phyloP scores from a whole-genome alignment of 2,797 vertebrate genomes.

The Pipistrellus pygmaeus region DNA sequence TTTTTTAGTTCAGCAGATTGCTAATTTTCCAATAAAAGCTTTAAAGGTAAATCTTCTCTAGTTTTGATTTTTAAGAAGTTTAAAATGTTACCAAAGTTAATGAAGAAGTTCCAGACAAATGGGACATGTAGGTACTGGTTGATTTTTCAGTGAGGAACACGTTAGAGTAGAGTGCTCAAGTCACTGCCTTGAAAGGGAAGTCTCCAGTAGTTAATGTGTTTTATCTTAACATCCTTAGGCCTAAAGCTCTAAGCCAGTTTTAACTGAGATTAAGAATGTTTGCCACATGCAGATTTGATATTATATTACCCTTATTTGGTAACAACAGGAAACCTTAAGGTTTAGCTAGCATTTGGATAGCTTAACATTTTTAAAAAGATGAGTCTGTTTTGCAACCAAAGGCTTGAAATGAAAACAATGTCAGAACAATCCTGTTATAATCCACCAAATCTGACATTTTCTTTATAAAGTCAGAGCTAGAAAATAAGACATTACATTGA shows the following conservation, averaged over 20 bases:
- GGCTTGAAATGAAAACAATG: conserved; percentile 25
- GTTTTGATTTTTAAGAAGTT: conserved; percentile 17
- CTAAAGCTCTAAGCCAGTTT: conserved; percentile 35
- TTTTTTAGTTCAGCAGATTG: background rate
- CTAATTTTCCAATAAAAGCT: conserved; percentile 1
- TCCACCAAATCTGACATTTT: conserved; percentile 25
- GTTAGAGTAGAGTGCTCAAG: background rate
- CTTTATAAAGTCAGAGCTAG: conserved; percentile 37
- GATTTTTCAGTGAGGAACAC: background rate
- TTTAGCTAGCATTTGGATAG: conserved; percentile 14
- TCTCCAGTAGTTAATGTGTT: background rate
- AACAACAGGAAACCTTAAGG: conserved; percentile 23
- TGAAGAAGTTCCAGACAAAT: background rate
- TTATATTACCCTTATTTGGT: background rate
- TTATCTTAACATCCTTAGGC: background rate
- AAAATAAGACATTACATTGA: conserved; percentile 37
- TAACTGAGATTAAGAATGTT: conserved; percentile 23
- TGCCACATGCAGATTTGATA: background rate
- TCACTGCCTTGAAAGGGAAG: background rate
- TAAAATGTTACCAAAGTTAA: conserved; percentile 20
- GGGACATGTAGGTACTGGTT: background rate
- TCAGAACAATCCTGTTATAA: background rate
- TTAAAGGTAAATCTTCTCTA: conserved; percentile 30
- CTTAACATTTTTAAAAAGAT: background rate
- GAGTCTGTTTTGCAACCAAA: conserved; percentile 1